These are phyloP conservation scores for Apotomis betuletana DNA, from an alignment of 2,888 invertebrate genomes.

Conservation along the genomic window DNA sequence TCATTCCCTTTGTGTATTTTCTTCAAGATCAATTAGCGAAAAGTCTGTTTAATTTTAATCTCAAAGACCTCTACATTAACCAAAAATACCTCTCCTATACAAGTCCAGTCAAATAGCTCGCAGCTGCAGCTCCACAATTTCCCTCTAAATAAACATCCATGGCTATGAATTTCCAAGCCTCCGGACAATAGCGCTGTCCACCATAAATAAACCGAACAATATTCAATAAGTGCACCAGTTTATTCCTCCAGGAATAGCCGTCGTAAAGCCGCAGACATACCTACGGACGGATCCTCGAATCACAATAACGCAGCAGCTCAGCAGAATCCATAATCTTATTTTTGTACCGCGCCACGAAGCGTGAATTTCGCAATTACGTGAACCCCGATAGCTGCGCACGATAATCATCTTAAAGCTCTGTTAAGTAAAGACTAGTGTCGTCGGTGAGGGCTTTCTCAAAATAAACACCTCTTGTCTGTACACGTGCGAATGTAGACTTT, in stretches of 20 bases:
- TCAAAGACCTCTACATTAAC: background rate
- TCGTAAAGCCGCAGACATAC: constrained; percentile 82
- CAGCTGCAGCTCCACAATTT: constrained; percentile 40
- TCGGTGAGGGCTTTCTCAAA: constrained; percentile 67
- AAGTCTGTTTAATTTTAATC: background rate
- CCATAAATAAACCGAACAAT: constrained; percentile 80
- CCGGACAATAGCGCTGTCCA: constrained; percentile 77
- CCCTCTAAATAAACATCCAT: constrained; percentile 61
- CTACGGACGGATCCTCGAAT: constrained; percentile 83
- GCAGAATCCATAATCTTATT: constrained; percentile 84
- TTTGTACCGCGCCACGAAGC: constrained; percentile 83
- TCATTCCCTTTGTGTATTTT: background rate
- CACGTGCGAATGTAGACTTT: constrained; percentile 81
- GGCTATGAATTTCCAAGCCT: constrained; percentile 54
- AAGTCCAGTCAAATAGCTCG: constrained; percentile 3
- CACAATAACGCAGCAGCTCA: constrained; percentile 82
- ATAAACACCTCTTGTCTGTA: constrained; percentile 81
- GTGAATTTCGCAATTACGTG: constrained; percentile 83
- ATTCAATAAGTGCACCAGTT: constrained; percentile 78
- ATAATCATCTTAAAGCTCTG: constrained; percentile 62
- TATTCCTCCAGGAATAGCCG: constrained; percentile 82
- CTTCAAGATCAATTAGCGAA: background rate
- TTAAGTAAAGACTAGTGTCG: constrained; percentile 63
- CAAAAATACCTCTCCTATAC: background rate
- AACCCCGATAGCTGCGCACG: constrained; percentile 54